phyloP scores from a whole-genome alignment of 2,797 vertebrate genomes.

The Sphenopsis melanotis region DNA sequence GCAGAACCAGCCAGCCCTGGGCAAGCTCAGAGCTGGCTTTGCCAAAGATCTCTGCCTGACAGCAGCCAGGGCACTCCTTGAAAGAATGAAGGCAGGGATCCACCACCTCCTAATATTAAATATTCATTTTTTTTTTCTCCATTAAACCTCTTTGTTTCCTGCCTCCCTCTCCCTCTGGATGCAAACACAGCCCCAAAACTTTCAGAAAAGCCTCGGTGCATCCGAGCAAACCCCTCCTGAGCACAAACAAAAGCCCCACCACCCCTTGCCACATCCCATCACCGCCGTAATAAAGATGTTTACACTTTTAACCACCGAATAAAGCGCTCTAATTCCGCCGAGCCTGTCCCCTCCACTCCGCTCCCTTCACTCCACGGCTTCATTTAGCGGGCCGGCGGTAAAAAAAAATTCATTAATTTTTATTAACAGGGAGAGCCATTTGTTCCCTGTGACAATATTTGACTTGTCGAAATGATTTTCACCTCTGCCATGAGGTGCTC shows the following conservation, averaged over 20 bases:
- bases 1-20: not conserved
- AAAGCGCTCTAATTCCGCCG: constrained; percentile 63
- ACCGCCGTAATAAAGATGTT: constrained; percentile 61
- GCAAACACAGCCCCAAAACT: not conserved
- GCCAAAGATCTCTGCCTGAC: not conserved
- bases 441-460: constrained; percentile 88
- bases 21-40: not conserved
- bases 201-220: not conserved
- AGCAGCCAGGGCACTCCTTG: not conserved
- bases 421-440: constrained; percentile 91
- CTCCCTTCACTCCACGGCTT: constrained; percentile 71
- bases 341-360: constrained; percentile 45
- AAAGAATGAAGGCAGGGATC: not conserved
- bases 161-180: not conserved
- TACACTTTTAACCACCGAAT: constrained; percentile 67
- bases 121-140: too few species aligned
- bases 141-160: not conserved
- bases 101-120: not conserved
- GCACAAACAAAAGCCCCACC: not conserved
- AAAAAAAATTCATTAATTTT: constrained; percentile 93
- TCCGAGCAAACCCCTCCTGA: not conserved
- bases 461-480: constrained; percentile 96
- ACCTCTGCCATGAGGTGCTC: constrained; percentile 92
- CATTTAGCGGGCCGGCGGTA: constrained; percentile 82
- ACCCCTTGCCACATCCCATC: constrained; percentile 12